phyloP scores from a whole-genome alignment of 2,113 vertebrate species.

The Pontoporia blainvillei region DNA sequence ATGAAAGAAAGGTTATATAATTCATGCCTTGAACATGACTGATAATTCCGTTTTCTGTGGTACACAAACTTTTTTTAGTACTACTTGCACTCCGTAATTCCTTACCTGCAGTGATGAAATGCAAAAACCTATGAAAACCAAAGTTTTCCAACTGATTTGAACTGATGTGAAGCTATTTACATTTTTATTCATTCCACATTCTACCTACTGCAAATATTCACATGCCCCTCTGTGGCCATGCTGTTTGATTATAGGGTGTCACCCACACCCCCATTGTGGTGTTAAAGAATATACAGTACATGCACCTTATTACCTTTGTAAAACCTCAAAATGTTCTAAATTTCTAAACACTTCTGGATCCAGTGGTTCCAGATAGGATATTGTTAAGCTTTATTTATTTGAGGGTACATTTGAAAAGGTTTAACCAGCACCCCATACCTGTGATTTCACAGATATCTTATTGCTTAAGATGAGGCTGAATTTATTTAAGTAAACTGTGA shows the following conservation, averaged over 20 bases:
- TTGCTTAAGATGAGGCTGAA: background rate
- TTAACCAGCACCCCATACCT: background rate
- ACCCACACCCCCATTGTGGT: accelerated
- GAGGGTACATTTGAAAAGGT: background rate
- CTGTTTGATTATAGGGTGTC: background rate
- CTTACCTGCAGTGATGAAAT: constrained; percentile 4
- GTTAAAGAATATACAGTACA: background rate
- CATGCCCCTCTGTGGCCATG: background rate
- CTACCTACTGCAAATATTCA: background rate
- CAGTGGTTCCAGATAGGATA: background rate
- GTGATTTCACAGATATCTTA: background rate
- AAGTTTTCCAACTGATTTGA: background rate
- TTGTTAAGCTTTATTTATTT: background rate
- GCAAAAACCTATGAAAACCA: background rate
- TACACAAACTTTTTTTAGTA: background rate
- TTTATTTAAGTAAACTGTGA: background rate
- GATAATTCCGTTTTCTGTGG: background rate
- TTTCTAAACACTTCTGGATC: background rate
- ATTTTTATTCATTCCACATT: background rate
- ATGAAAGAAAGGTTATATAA: background rate
- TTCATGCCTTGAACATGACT: background rate
- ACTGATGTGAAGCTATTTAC: background rate
- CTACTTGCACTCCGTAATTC: background rate
- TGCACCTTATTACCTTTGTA: background rate
- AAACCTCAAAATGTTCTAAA: background rate